Evolutionary conservation across 2,113 vertebrate species (phyloP).

Genomic region (Xenotilapia leptura): DNA sequence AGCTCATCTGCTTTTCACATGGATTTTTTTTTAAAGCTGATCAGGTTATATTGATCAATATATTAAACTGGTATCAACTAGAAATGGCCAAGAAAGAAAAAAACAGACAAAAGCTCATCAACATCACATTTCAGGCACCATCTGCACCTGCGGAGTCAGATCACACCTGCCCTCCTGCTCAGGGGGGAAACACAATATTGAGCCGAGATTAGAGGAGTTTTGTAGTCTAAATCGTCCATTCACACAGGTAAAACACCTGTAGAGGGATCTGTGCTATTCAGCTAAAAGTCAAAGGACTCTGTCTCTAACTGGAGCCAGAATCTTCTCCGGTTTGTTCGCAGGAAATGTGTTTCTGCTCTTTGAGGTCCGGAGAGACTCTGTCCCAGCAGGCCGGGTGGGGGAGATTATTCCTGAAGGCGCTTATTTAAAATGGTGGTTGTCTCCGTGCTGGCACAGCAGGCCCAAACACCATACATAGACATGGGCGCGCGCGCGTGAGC

Average conservation of each 20-base stretch:
- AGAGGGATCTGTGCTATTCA: conserved; percentile 36
- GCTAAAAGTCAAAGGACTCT: conserved; percentile 10
- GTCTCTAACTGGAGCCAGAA: conserved; percentile 4
- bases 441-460: conserved; percentile 50
- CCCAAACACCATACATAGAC: conserved; percentile 10
- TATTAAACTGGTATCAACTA: neutral
- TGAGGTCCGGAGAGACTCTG: conserved; percentile 39
- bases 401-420: conserved; percentile 45
- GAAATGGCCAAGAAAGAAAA: neutral
- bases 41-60: neutral
- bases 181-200: conserved; percentile 45
- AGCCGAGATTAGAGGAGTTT: conserved; percentile 44
- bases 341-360: conserved; percentile 14
- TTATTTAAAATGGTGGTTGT: conserved; percentile 70
- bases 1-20: neutral
- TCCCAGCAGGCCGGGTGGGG: conserved; percentile 41
- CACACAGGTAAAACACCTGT: conserved; percentile 66
- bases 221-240: conserved; percentile 24
- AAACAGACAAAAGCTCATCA: neutral
- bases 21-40: neutral
- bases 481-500: neutral
- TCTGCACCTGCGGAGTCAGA: conserved; percentile 45
- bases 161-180: conserved; percentile 47
- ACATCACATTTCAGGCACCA: conserved; percentile 11
- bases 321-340: conserved; percentile 10